Percentiles rank a stretch among this genome's conserved stretches.
Evolutionary conservation across 2,888 invertebrate species (phyloP).

Genomic region (Troglohyphantes excavatus): DNA sequence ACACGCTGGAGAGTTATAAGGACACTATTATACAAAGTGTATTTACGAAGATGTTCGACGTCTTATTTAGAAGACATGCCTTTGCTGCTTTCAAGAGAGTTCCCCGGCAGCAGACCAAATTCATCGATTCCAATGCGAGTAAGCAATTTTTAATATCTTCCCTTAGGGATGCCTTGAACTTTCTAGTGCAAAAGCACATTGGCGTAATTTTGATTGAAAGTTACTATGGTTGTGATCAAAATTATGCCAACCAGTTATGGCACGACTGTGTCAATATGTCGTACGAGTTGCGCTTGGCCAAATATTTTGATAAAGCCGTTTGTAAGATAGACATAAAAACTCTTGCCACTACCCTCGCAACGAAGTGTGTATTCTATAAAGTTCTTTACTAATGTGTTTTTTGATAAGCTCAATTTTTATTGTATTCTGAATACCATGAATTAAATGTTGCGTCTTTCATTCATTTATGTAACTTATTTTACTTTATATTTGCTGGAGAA

Average conservation of each 20-base stretch:
- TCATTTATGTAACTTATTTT: no score
- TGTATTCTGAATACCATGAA: neutral
- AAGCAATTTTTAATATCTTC: neutral
- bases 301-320: neutral
- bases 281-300: neutral
- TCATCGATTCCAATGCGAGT: neutral
- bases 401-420: neutral
- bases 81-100: neutral
- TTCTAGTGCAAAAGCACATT: neutral
- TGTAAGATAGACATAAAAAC: neutral
- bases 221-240: neutral
- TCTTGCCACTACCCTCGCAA: neutral
- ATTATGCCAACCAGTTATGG: neutral
- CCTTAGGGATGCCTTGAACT: neutral
- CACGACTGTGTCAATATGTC: neutral
- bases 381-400: neutral
- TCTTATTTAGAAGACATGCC: neutral
- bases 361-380: neutral
- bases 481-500: no score
- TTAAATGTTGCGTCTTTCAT: neutral
- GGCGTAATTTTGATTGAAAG: neutral
- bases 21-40: neutral
- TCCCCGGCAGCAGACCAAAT: neutral
- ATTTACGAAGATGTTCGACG: neutral
- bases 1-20: neutral